Conservation (phyloP, 2,113 vertebrate species). For the Epinephelus moara region DNA sequence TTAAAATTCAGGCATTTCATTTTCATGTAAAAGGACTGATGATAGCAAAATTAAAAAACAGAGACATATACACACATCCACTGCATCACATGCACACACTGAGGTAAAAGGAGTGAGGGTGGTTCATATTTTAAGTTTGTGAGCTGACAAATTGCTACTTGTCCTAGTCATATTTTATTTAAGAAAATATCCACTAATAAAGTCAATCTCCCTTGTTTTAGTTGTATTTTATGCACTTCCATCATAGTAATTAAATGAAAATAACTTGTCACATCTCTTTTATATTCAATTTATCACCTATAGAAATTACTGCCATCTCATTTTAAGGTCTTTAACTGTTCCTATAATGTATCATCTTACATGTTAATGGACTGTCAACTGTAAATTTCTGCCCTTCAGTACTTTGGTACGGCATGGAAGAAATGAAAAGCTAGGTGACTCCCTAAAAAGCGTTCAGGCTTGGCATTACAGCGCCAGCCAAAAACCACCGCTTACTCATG, state of each 20-base stretch:
- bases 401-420: slow-evolving; percentile 31
- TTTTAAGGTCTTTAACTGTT: slow-evolving; percentile 7
- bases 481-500: slow-evolving; percentile 49
- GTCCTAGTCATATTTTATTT: not conserved
- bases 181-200: not conserved
- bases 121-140: not conserved
- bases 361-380: slow-evolving; percentile 23
- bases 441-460: slow-evolving; percentile 32
- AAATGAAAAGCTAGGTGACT: slow-evolving; percentile 59
- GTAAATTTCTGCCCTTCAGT: slow-evolving; percentile 19
- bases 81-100: not conserved
- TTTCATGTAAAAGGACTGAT: not conserved
- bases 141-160: not conserved
- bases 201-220: not conserved
- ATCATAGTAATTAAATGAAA: not conserved
- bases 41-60: slow-evolving; percentile 1
- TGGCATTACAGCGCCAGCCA: slow-evolving; percentile 15
- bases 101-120: not conserved
- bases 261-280: not conserved
- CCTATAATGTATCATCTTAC: slow-evolving; percentile 23
- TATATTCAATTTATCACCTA: not conserved
- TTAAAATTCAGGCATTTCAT: slow-evolving; percentile 26
- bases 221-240: not conserved
- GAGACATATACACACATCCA: not conserved
- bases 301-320: not conserved